A percentile compares a stretch with the other conserved stretches of the same genome.
These are phyloP conservation scores for Sipha maydis DNA, from an alignment of 2,888 invertebrate species.

Conservation along the genomic window DNA sequence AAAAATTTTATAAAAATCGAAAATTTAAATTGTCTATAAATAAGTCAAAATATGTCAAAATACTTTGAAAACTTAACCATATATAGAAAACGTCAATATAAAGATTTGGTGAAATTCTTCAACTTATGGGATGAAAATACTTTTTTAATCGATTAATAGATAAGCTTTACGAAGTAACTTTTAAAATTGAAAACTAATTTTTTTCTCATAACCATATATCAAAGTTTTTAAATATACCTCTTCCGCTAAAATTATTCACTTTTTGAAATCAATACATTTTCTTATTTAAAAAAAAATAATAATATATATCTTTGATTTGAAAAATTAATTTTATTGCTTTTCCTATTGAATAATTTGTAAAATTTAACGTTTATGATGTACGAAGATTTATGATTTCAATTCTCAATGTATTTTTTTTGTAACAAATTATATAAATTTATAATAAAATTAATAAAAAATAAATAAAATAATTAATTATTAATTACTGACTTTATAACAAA, in stretches of 20 bases:
- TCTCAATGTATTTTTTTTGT: too few species aligned
- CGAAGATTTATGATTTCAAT: too few species aligned
- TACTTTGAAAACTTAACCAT: too few species aligned
- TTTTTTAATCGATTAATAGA: neutral
- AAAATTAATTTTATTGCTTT: neutral
- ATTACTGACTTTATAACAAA: too few species aligned
- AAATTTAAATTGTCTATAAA: too few species aligned
- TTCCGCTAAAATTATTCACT: neutral
- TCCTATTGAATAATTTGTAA: neutral
- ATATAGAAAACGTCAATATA: neutral
- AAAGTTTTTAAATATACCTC: conserved; percentile 33
- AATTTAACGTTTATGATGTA: neutral
- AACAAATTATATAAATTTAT: too few species aligned
- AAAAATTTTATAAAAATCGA: too few species aligned
- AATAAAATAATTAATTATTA: too few species aligned
- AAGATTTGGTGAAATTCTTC: neutral
- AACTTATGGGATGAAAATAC: neutral
- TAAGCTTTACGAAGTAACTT: neutral
- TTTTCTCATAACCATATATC: neutral
- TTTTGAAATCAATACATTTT: neutral
- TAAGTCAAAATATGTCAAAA: too few species aligned
- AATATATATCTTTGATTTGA: neutral
- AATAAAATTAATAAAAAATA: too few species aligned
- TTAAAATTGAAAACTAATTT: neutral
- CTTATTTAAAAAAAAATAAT: neutral